phyloP scores from a whole-genome alignment of 2,797 vertebrate genomes.

The Chelon auratus region DNA sequence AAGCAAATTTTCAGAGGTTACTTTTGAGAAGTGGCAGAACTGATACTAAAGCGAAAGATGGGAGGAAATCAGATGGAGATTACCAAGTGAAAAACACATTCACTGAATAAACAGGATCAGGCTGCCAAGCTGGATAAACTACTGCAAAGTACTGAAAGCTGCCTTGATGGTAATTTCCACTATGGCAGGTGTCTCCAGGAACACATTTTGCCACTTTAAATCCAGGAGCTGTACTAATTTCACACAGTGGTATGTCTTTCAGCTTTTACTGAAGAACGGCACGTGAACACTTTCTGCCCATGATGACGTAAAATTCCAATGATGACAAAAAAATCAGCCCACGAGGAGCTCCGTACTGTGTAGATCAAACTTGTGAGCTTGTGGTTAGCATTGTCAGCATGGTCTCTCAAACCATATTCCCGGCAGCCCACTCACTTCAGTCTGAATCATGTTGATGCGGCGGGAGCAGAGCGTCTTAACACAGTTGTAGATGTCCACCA shows the following conservation, averaged over 20 bases:
- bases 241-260: too few species aligned
- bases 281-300: neutral
- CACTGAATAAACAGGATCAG: constrained; percentile 76
- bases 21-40: constrained; percentile 54
- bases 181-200: too few species aligned
- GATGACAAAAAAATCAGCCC: neutral
- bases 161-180: too few species aligned
- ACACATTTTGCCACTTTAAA: too few species aligned
- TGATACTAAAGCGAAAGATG: constrained; percentile 69
- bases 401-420: neutral
- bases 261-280: neutral
- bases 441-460: constrained; percentile 99
- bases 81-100: constrained; percentile 67
- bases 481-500: constrained; percentile 99
- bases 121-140: too few species aligned
- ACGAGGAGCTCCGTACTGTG: neutral
- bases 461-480: constrained; percentile 97
- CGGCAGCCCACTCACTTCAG: constrained; percentile 86
- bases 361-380: constrained; percentile 21
- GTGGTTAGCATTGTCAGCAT: neutral
- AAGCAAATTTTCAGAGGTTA: constrained; percentile 53
- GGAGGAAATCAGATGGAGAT: constrained; percentile 71
- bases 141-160: too few species aligned
- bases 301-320: neutral
- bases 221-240: too few species aligned